Evolutionary conservation across 2,888 invertebrate species (phyloP).

Genomic region (Parascotia fuliginaria): DNA sequence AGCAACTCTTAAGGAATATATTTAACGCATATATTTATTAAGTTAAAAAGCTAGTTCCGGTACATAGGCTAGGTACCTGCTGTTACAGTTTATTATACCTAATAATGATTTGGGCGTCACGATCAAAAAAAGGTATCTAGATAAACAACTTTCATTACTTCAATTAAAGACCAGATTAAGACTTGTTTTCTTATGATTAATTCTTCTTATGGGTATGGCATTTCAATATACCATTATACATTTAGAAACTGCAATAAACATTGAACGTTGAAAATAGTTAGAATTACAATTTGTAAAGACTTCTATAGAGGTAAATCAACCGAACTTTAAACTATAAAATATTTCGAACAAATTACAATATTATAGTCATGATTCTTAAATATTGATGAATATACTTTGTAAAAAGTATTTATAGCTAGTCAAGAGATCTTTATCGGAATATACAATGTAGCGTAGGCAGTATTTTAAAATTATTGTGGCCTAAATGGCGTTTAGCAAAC

Average conservation of each 20-base stretch:
- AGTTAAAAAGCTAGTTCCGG: constrained; percentile 25
- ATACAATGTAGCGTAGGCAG: neutral
- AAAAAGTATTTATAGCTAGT: neutral
- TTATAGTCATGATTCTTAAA: neutral
- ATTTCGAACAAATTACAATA: too few species aligned
- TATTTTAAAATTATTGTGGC: neutral
- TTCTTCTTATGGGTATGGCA: neutral
- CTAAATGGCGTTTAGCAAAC: neutral
- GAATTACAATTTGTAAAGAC: neutral
- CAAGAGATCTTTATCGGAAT: neutral
- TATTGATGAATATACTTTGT: neutral
- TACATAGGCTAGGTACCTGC: constrained; percentile 16
- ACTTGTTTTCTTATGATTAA: constrained; percentile 21
- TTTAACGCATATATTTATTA: neutral
- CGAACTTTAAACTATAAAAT: too few species aligned
- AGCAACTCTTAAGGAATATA: neutral
- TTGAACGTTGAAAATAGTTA: too few species aligned
- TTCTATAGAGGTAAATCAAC: neutral
- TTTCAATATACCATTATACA: constrained; percentile 1
- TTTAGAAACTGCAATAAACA: too few species aligned
- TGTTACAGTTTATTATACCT: constrained; percentile 22
- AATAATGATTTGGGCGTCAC: constrained; percentile 25
- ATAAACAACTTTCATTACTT: constrained; percentile 41
- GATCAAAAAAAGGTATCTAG: constrained; percentile 28
- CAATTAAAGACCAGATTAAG: constrained; percentile 27